These are phyloP conservation scores for Stomorhina lunata DNA, from an alignment of 2,888 invertebrate species.

Conservation along the genomic window DNA sequence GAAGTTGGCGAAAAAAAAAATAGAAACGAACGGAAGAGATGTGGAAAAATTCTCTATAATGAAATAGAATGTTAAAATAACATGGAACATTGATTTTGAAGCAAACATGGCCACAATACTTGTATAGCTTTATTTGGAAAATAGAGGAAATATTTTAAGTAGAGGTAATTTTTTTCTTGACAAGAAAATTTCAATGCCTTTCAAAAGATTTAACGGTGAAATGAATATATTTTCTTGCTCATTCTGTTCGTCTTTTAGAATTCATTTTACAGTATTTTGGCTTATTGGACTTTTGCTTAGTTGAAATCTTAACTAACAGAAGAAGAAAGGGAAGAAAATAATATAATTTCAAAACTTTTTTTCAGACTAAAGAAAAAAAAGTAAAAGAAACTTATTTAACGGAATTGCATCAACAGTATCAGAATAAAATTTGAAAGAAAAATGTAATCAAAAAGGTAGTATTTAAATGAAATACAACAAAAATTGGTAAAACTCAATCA, in stretches of 20 bases:
- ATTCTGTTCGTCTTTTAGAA: neutral
- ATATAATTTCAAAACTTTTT: neutral
- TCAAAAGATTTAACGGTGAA: constrained; percentile 23
- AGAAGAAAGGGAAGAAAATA: neutral
- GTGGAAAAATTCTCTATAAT: constrained; percentile 15
- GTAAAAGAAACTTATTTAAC: neutral
- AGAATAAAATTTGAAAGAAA: neutral
- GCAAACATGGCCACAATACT: neutral
- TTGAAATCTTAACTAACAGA: constrained; percentile 8
- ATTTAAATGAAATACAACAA: neutral
- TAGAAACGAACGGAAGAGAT: neutral
- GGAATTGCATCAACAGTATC: neutral
- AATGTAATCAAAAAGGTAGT: neutral
- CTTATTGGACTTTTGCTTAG: constrained; percentile 28
- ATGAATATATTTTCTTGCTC: neutral
- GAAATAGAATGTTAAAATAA: constrained; percentile 20
- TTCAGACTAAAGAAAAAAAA: neutral
- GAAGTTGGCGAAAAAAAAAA: neutral
- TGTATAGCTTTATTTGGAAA: neutral
- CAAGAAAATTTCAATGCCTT: constrained; percentile 34
- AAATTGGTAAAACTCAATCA: too few relatives aligned
- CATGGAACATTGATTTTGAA: constrained; percentile 28
- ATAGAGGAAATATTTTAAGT: neutral
- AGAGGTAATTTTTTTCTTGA: constrained; percentile 14
- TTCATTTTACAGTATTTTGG: neutral